Evolutionary conservation across 37 sponge, comb jelly and placozoan species (phyloP).

Genomic region (Aplysina aerophoba): DNA sequence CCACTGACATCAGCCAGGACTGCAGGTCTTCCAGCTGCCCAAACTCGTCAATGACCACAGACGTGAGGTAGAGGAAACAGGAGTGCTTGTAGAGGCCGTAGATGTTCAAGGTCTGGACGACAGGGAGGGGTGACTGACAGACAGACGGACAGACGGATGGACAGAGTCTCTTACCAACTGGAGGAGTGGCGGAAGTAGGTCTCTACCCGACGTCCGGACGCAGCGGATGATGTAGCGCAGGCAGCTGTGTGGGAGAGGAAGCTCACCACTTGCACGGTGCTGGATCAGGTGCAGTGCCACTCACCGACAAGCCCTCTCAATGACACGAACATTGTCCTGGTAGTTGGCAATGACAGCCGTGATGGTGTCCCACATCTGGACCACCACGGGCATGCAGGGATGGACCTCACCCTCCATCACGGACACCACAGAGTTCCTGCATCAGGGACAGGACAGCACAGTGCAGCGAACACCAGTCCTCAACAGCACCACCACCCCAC

Average conservation of each 20-base stretch:
- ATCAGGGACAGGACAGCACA: neutral
- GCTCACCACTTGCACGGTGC: too few species aligned
- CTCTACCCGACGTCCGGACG: constrained; percentile 42
- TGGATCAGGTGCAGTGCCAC: neutral
- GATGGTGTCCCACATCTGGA: constrained; percentile 77
- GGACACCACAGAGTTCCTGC: constrained; percentile 43
- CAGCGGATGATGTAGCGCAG: constrained; percentile 78
- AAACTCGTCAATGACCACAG: constrained; percentile 89
- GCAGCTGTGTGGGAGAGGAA: constrained; percentile 36
- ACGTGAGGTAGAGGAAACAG: constrained; percentile 87
- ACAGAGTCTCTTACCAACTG: constrained; percentile 49
- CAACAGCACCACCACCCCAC: too few species aligned
- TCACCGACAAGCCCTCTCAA: constrained; percentile 73
- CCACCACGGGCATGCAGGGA: constrained; percentile 53
- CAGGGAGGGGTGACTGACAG: neutral
- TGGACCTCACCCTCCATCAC: constrained; percentile 32
- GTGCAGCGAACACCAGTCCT: too few species aligned
- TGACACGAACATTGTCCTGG: constrained; percentile 52
- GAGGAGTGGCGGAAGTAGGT: constrained; percentile 61
- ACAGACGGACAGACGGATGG: too few species aligned
- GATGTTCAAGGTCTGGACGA: constrained; percentile 40
- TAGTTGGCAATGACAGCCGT: constrained; percentile 21
- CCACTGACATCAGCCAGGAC: constrained; percentile 56
- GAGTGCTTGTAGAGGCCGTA: constrained; percentile 75
- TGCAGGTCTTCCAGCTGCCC: constrained; percentile 51